Percentiles rank a stretch among this genome's conserved stretches.
These are phyloP conservation scores for Zapornia atra DNA, from an alignment of 2,113 vertebrate genomes.

Conservation along the genomic window DNA sequence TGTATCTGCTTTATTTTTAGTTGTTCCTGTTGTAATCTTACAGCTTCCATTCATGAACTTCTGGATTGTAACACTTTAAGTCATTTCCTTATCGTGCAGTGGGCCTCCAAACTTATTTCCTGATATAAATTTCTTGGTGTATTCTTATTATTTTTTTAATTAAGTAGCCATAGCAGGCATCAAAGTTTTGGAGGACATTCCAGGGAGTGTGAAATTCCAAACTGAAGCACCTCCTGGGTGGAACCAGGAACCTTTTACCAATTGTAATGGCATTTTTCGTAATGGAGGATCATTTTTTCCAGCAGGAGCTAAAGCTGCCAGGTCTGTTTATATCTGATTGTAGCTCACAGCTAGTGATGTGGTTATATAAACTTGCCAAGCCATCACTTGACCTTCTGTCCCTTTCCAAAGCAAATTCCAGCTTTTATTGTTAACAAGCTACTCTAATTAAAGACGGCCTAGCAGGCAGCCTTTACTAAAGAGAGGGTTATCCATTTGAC, in stretches of 20 bases:
- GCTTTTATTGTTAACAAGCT: constrained; percentile 13
- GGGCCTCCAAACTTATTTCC: constrained; percentile 19
- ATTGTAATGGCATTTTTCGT: background rate
- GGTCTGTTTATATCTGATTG: background rate
- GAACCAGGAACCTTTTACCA: background rate
- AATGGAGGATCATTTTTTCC: background rate
- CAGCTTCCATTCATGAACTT: background rate
- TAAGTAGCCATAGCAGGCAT: background rate
- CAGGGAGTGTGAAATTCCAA: constrained; percentile 9
- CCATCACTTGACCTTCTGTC: background rate
- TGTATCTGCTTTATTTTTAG: background rate
- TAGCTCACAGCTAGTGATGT: background rate
- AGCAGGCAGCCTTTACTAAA: background rate
- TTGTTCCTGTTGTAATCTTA: background rate
- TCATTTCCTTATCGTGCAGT: background rate
- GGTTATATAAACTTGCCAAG: constrained; percentile 11
- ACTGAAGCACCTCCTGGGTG: background rate
- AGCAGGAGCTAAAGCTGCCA: background rate
- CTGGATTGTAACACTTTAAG: background rate
- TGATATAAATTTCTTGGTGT: background rate
- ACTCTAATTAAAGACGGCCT: background rate
- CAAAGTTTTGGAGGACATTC: background rate
- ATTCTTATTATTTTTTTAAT: constrained; percentile 30
- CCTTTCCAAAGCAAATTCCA: constrained; percentile 35
- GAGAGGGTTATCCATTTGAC: background rate